Conservation (phyloP, 2,797 vertebrate species). For the Sebastes kiyomatsui region DNA sequence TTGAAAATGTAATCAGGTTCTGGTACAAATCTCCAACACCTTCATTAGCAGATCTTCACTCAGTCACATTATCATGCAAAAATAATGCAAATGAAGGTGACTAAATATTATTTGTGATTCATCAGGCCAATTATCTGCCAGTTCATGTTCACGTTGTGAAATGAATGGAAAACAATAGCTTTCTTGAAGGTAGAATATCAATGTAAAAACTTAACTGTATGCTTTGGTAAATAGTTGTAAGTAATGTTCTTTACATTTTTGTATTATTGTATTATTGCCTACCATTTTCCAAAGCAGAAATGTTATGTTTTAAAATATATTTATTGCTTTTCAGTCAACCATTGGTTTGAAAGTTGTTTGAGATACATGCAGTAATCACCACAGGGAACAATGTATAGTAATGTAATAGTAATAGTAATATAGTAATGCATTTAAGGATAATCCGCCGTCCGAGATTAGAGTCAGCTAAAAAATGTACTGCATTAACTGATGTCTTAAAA, state of each 20-base stretch:
- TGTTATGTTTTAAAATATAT: neutral
- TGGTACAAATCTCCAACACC: neutral
- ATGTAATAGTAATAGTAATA: neutral
- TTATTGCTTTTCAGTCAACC: neutral
- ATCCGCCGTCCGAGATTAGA: neutral
- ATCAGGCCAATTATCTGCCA: neutral
- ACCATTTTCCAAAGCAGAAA: constrained; percentile 41
- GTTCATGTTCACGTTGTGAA: neutral
- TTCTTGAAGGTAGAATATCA: constrained; percentile 7
- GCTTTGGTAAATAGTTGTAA: constrained; percentile 24
- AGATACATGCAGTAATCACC: neutral
- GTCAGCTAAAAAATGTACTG: neutral
- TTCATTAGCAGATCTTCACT: neutral
- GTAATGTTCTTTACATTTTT: constrained; percentile 3
- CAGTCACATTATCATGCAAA: neutral
- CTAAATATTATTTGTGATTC: neutral
- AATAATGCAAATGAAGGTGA: neutral
- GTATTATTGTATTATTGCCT: neutral
- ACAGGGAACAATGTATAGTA: neutral
- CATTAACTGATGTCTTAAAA: neutral
- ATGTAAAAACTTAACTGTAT: neutral
- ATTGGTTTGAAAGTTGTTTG: neutral
- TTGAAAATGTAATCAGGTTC: neutral
- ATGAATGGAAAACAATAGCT: neutral
- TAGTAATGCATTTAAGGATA: neutral